These are phyloP conservation scores for Acanthisitta chloris DNA, from an alignment of 2,113 vertebrate genomes.

Conservation along the genomic window DNA sequence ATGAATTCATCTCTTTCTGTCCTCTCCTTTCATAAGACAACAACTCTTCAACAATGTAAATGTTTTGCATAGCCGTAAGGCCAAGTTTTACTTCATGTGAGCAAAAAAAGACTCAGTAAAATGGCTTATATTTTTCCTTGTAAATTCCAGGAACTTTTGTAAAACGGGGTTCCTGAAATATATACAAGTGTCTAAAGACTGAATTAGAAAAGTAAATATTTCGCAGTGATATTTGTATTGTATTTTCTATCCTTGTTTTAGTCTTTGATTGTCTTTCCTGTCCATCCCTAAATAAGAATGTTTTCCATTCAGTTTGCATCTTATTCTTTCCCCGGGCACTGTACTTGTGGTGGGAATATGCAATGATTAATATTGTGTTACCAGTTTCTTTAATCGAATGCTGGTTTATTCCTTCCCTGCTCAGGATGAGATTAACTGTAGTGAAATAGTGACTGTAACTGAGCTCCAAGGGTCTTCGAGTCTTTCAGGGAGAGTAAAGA, in stretches of 20 bases:
- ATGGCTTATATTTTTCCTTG: neutral
- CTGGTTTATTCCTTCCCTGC: neutral
- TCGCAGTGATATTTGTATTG: neutral
- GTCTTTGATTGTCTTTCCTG: neutral
- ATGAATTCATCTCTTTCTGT: neutral
- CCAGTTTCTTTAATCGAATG: neutral
- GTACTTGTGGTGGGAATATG: neutral
- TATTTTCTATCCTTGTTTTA: neutral
- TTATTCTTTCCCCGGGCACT: neutral
- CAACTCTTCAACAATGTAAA: neutral
- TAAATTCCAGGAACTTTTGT: neutral
- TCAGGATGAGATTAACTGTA: neutral
- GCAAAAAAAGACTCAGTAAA: neutral
- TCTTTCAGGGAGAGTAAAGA: neutral
- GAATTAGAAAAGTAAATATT: neutral
- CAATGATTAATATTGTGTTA: neutral
- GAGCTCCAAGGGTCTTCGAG: neutral
- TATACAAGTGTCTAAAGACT: neutral
- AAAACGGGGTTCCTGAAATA: neutral
- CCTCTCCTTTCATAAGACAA: neutral
- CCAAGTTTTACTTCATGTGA: neutral
- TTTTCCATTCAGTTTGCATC: neutral
- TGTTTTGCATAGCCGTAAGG: accelerated
- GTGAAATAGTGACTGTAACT: neutral
- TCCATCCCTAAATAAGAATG: neutral